phyloP scores from a whole-genome alignment of 2,797 vertebrate species.

The Myotis planiceps region DNA sequence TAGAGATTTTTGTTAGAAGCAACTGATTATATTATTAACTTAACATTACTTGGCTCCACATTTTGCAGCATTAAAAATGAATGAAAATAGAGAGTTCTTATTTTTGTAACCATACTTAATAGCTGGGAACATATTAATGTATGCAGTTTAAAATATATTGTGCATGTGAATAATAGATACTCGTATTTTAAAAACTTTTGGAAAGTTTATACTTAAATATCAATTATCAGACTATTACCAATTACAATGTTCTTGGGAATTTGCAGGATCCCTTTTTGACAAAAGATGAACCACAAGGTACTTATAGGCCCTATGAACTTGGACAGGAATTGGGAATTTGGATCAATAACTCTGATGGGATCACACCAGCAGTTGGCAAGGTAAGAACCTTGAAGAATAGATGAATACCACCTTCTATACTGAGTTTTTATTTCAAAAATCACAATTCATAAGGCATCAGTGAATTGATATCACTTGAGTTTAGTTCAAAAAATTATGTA shows the following conservation, averaged over 20 bases:
- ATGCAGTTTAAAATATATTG: neutral
- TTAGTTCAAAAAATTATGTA: neutral
- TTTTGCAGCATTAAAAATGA: conserved; percentile 64
- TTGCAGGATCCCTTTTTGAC: conserved; percentile 82
- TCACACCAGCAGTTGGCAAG: conserved; percentile 75
- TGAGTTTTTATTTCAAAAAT: neutral
- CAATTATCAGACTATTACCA: neutral
- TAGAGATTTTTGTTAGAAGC: conserved; percentile 67
- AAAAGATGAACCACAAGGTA: conserved; percentile 78
- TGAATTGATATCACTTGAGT: neutral
- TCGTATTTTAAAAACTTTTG: neutral
- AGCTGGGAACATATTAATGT: neutral
- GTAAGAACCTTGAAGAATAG: conserved; percentile 39
- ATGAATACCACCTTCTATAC: neutral
- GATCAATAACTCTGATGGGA: conserved; percentile 77
- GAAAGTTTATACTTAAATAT: neutral
- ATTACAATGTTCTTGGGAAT: neutral
- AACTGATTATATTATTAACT: conserved; percentile 72
- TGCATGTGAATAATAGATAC: neutral
- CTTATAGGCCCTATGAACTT: conserved; percentile 75
- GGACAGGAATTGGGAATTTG: conserved; percentile 82
- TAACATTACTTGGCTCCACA: conserved; percentile 44
- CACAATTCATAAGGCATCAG: neutral
- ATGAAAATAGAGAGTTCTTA: conserved; percentile 52
- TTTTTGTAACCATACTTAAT: neutral